Percentiles rank a stretch among this genome's conserved stretches.
These are phyloP conservation scores for Zeuzera pyrina DNA, from an alignment of 2,888 invertebrate species.

Conservation along the genomic window DNA sequence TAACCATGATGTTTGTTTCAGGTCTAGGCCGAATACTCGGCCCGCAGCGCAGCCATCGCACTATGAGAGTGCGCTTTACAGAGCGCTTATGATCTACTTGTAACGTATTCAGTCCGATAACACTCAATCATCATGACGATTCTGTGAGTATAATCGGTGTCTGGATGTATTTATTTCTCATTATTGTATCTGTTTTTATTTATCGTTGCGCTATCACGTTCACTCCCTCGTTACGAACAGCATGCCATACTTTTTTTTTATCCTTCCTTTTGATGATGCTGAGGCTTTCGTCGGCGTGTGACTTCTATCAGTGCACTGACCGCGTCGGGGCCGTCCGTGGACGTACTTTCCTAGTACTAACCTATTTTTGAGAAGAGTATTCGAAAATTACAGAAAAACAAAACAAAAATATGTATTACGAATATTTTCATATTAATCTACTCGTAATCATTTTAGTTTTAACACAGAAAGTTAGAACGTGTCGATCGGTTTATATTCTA, in stretches of 20 bases:
- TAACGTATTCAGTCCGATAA: constrained; percentile 37
- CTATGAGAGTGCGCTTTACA: constrained; percentile 57
- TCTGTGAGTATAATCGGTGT: constrained; percentile 61
- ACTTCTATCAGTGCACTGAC: constrained; percentile 63
- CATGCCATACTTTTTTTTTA: constrained; percentile 67
- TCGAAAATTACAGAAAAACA: no score
- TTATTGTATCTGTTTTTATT: constrained; percentile 43
- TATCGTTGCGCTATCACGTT: constrained; percentile 69
- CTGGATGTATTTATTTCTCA: constrained; percentile 59
- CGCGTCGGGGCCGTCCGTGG: constrained; percentile 62
- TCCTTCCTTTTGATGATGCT: constrained; percentile 56
- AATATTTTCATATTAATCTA: no score
- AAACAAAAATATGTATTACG: no score
- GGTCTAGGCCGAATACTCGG: constrained; percentile 44
- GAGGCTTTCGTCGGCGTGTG: constrained; percentile 74
- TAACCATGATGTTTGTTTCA: constrained; percentile 46
- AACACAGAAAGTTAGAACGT: no score
- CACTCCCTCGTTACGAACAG: constrained; percentile 71
- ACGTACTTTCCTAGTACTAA: constrained; percentile 54
- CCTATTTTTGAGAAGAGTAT: constrained; percentile 66
- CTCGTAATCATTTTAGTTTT: no score
- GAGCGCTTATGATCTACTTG: constrained; percentile 55
- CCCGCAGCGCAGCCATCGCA: constrained; percentile 43
- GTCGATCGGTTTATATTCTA: no score
- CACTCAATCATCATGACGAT: constrained; percentile 45